Evolutionary conservation across 2,113 vertebrate genomes (phyloP).

Genomic region (Parus major): DNA sequence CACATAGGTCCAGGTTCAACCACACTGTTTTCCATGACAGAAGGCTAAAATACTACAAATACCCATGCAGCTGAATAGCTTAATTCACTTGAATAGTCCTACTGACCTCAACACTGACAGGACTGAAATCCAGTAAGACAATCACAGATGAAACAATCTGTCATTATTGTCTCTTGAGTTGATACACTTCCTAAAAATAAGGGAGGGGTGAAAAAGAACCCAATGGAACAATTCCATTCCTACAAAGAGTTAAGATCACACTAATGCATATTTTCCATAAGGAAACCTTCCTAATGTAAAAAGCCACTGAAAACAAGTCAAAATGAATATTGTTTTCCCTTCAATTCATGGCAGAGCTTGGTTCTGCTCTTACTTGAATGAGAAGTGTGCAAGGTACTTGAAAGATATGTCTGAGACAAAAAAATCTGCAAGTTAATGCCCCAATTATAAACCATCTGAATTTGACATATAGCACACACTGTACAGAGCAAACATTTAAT

Average conservation of each 20-base stretch:
- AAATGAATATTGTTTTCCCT: neutral
- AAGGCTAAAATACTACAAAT: neutral
- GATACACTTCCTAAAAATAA: neutral
- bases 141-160: neutral
- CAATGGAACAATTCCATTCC: neutral
- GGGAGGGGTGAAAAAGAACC: no score
- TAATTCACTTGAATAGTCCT: neutral
- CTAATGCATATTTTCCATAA: neutral
- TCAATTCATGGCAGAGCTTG: neutral
- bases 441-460: neutral
- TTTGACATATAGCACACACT: constrained; percentile 11
- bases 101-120: neutral
- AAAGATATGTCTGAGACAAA: neutral
- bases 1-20: neutral
- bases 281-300: neutral
- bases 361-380: neutral
- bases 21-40: neutral
- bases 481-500: neutral
- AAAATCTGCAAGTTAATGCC: neutral
- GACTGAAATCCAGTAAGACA: neutral
- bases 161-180: neutral
- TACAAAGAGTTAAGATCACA: neutral
- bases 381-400: neutral
- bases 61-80: neutral
- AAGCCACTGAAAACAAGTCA: neutral